Evolutionary conservation across 1,140 invertebrate genomes (phyloP), one percentile per base, ranked within the genome.

Genomic region (Rhagoletis zephyria): DNA sequence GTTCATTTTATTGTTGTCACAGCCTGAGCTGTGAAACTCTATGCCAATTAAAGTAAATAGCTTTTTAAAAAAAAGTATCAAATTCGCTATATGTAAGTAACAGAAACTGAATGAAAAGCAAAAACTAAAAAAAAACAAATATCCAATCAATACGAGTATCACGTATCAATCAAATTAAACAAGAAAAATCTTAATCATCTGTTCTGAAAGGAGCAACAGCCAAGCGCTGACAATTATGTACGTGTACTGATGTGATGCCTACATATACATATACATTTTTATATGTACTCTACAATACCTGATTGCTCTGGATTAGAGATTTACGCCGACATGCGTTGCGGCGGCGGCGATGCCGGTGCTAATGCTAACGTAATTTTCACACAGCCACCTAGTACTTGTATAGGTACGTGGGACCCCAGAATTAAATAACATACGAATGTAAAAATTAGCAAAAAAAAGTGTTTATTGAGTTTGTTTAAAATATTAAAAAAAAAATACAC

Each of bases 141-240:
- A 64, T 16, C 48, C 45, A 5, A 9, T 56, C 74, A 81, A 81
- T 81, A 30, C 30, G 30, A 30, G 30, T 30, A 81, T 81, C 48
- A 81, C 45, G 74, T 81, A 81, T 81, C 74, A 81, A 81, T 81
- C 74, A 81, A 81, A 56, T 81, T 81, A 81, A 81, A n/a, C 74
- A 81, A 81, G 74, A 51, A 81, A 77, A 81, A 81, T 81, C 74
- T 81, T 81, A 81, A 81, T 59, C 74, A 30, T 48, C 74, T 51
- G 16, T 59, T 45, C 74, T 10, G 48, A 77, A 51, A 48, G 14
- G 2, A 45, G 74, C 74, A 30, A 6, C 74, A 59, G 3, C 16
- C 48, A 19, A 67, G 64, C 10, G n/a, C n/a, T 67, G 51, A 56
- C 51, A 56, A 7, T 3, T 10, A 10, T 10, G 10, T 56, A 10